Evolutionary conservation across 2,113 vertebrate genomes (phyloP).

Genomic region (Gyps fulvus): DNA sequence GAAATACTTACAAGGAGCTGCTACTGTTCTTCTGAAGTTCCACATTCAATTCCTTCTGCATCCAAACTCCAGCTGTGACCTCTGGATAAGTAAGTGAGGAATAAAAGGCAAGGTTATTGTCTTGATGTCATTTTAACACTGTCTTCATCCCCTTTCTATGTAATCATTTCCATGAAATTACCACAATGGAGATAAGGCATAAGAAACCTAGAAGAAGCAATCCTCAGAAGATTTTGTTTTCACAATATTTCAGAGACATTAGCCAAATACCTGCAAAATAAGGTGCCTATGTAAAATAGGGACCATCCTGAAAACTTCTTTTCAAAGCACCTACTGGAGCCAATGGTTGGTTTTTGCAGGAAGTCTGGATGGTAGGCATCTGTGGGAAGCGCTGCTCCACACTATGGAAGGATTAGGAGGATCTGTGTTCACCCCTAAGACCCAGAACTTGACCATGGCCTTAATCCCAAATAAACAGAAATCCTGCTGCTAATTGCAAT

Average conservation of each 20-base stretch:
- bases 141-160: not conserved
- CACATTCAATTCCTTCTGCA: not conserved
- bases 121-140: not conserved
- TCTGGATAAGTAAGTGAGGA: not conserved
- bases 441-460: not conserved
- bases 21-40: not conserved
- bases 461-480: not conserved
- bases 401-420: not conserved
- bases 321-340: not conserved
- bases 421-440: not conserved
- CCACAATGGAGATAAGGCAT: not conserved
- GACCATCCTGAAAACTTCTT: not conserved
- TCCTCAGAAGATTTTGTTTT: not conserved
- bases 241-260: not conserved
- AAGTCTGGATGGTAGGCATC: not conserved
- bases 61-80: not conserved
- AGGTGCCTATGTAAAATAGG: not conserved
- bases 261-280: not conserved
- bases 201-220: not conserved
- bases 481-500: not conserved
- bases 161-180: not conserved
- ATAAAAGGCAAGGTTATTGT: not conserved
- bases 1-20: not conserved
- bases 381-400: not conserved
- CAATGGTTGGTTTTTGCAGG: not conserved